Conservation (phyloP, 2,113 vertebrate genomes). For the Myotis yumanensis region DNA sequence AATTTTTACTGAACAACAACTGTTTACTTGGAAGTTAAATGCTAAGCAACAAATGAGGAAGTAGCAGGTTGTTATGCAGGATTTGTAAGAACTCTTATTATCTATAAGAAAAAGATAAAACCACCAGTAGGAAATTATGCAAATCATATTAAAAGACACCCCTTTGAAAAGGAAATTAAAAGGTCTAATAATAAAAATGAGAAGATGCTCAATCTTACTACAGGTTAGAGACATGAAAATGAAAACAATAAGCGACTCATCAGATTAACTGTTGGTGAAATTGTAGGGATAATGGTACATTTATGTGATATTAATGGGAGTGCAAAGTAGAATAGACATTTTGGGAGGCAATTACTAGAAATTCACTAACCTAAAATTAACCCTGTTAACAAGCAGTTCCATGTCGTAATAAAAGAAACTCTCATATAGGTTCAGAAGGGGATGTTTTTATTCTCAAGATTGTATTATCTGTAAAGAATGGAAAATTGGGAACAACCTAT, state of each 20-base stretch:
- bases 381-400: neutral
- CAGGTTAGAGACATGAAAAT: neutral
- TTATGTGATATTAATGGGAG: neutral
- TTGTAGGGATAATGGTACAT: neutral
- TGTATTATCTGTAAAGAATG: neutral
- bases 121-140: neutral
- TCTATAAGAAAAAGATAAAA: neutral
- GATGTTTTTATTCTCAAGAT: neutral
- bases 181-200: neutral
- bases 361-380: neutral
- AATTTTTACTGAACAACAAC: neutral
- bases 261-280: neutral
- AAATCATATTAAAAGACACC: neutral
- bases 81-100: neutral
- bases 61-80: neutral
- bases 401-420: neutral
- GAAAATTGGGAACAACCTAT: neutral
- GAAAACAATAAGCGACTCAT: neutral
- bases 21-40: slow-evolving; percentile 16
- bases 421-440: neutral
- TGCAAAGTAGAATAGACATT: neutral
- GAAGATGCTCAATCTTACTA: neutral
- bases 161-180: neutral
- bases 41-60: neutral
- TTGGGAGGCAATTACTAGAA: neutral